phyloP scores from a whole-genome alignment of 2,888 invertebrate species.

The Diachrysia chrysitis region DNA sequence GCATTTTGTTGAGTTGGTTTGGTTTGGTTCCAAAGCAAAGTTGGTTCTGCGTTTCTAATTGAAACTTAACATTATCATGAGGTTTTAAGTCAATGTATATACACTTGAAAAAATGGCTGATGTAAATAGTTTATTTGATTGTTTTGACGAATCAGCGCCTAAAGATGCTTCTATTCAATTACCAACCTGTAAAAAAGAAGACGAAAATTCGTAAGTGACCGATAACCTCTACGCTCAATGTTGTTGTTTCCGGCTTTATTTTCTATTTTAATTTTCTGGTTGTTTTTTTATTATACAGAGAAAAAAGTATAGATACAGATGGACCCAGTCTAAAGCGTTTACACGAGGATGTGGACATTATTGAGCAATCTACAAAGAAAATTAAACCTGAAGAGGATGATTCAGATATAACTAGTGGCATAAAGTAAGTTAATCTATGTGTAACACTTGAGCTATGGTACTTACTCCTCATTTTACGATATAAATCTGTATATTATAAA shows the following conservation, averaged over 20 bases:
- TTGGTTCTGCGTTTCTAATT: no score
- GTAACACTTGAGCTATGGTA: not conserved
- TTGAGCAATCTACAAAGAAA: constrained; percentile 75
- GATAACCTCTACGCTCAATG: constrained; percentile 67
- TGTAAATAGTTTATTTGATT: constrained; percentile 80
- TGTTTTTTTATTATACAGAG: constrained; percentile 53
- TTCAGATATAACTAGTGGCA: constrained; percentile 74
- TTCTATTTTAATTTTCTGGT: constrained; percentile 1
- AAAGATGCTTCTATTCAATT: constrained; percentile 72
- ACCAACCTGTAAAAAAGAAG: constrained; percentile 68
- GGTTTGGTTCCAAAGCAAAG: no score
- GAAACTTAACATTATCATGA: not conserved
- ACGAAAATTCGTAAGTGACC: constrained; percentile 70
- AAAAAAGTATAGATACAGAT: constrained; percentile 52
- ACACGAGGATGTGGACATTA: constrained; percentile 77
- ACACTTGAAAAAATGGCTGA: constrained; percentile 71
- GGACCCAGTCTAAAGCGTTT: constrained; percentile 71
- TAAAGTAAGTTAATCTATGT: constrained; percentile 72
- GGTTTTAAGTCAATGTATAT: not conserved
- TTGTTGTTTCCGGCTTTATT: constrained; percentile 6
- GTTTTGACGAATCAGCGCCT: constrained; percentile 77
- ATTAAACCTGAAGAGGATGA: constrained; percentile 75
- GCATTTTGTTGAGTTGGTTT: no score
- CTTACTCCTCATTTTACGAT: no score
- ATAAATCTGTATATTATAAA: no score